These are phyloP conservation scores for Chascanopsetta lugubris DNA, from an alignment of 2,113 vertebrate species.

Conservation along the genomic window DNA sequence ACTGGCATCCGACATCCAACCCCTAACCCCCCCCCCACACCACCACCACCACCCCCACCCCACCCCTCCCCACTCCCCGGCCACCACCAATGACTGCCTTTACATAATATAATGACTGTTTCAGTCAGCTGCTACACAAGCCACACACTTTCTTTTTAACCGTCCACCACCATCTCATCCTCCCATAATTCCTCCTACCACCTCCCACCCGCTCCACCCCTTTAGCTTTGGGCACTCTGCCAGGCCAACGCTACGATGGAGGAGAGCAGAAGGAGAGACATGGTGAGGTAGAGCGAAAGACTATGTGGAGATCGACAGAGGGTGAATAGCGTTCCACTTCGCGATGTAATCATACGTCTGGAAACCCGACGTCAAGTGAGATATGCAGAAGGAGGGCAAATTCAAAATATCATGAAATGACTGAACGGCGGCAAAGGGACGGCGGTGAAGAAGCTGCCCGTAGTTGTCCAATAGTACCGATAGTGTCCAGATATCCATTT, in stretches of 20 bases:
- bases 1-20: constrained; percentile 33
- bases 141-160: constrained; percentile 49
- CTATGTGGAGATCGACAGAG: constrained; percentile 9
- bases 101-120: constrained; percentile 78
- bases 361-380: not conserved
- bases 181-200: constrained; percentile 41
- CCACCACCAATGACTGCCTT: constrained; percentile 55
- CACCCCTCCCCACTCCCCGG: constrained; percentile 5
- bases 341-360: not conserved
- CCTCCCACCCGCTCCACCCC: constrained; percentile 55
- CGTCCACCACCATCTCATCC: constrained; percentile 5
- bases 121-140: constrained; percentile 68
- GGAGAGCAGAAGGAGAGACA: constrained; percentile 50
- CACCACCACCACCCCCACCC: constrained; percentile 19
- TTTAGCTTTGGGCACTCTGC: constrained; percentile 61
- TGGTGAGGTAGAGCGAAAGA: constrained; percentile 20
- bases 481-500: constrained; percentile 28
- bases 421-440: not conserved
- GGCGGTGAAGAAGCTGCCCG: not conserved
- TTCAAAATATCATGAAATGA: not conserved
- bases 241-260: constrained; percentile 69
- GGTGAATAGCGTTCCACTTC: constrained; percentile 6
- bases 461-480: not conserved
- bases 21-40: constrained; percentile 4
- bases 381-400: not conserved